Conservation (phyloP, 64 coral and sea anemone genomes). For the Astreopora myriophthalma region DNA sequence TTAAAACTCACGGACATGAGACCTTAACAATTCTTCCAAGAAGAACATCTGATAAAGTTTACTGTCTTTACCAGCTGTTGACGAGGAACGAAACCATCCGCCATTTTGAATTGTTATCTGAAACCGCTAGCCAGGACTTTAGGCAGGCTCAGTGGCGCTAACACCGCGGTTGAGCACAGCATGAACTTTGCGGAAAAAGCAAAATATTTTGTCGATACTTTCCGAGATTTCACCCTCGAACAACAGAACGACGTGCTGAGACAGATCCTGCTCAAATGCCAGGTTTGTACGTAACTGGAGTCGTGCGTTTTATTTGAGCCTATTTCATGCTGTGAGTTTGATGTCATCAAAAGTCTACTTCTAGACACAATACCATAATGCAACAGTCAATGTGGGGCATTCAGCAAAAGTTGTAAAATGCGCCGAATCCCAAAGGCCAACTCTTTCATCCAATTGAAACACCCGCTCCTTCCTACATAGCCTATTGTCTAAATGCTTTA, state of each 20-base stretch:
- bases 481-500: too few relatives aligned
- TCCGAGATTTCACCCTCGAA: constrained; percentile 51
- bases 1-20: neutral
- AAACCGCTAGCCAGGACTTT: neutral
- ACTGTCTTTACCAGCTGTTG: neutral
- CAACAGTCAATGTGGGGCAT: too few relatives aligned
- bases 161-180: neutral
- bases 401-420: too few relatives aligned
- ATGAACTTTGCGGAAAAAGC: constrained; percentile 46
- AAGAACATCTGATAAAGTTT: neutral
- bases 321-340: too few relatives aligned
- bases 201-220: constrained; percentile 12
- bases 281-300: constrained; percentile 58
- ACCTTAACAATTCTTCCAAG: too few relatives aligned
- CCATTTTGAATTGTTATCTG: constrained; percentile 4
- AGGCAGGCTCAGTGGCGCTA: neutral
- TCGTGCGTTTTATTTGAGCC: too few relatives aligned
- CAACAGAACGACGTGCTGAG: constrained; percentile 59
- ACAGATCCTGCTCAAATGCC: constrained; percentile 56
- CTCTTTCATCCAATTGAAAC: too few relatives aligned
- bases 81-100: constrained; percentile 3
- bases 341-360: too few relatives aligned
- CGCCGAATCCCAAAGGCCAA: too few relatives aligned
- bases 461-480: too few relatives aligned
- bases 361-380: too few relatives aligned